Base-by-base conservation (phyloP, 1,140 invertebrate genomes). In the Parapsyche elsis region DNA sequence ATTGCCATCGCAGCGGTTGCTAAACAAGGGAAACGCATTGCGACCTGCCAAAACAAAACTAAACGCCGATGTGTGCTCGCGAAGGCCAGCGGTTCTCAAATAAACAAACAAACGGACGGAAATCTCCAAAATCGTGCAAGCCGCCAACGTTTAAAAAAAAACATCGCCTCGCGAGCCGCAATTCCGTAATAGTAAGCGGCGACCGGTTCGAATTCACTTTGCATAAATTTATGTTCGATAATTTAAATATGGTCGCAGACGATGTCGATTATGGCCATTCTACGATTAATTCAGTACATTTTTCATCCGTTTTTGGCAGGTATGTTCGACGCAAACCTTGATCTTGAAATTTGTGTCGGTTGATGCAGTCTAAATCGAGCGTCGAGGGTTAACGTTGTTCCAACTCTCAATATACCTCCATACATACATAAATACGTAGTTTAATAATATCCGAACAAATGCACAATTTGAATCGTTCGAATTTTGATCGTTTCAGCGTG, bases 11-110 rank as follows among this genome's bases (percentile, higher is more conserved):
- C 21, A 23, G 21, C 59, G 16, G 2, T 14, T 9, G n/a, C 59
- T 61, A 61, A 67, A 67, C 64, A 67, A 67, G 64, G 64, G 64
- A 67, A 67, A 67, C 24, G 64, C 64, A 67, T 67, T 67, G 64
- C 64, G 24, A 61, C n/a, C 59, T 23, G 59, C 9, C 64, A 26
- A 67, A 67, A 67, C 64, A 67, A 67, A 53, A 67, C 64, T 24
- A 67, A 67, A 67, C 64, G 16, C 16, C 57, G 57, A 61, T 19
- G 7, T 4, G n/a, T 21, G 57, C 57, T 19, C 57, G 30, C 7
- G 30, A 2, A n/a, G 49, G 2, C 21, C 59, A 61, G 59, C 16
- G 64, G 9, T 14, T 67, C 64, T 67, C 64, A 67, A 67, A 38
- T 38, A 38, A 38, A 38, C 7, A 38, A 38, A 38, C 30, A 7